These are phyloP conservation scores for Sebastes steindachneri DNA, from an alignment of 2,797 vertebrate species.

Conservation along the genomic window DNA sequence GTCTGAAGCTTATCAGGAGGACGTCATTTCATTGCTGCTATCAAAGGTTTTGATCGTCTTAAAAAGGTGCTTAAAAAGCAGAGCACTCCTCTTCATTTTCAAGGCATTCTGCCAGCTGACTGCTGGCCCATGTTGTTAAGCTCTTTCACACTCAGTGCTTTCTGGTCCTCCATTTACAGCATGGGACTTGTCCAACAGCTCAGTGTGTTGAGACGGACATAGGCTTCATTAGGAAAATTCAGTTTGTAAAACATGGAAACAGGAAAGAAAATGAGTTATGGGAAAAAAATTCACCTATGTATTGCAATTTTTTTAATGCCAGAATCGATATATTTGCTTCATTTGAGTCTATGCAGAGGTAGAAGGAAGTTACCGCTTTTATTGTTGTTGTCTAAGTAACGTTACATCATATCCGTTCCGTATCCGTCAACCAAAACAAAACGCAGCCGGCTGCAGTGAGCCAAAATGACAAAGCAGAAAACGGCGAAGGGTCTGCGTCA, in stretches of 20 bases:
- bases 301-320: no score
- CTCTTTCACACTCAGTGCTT: constrained; percentile 1
- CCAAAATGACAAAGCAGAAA: no score
- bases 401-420: no score
- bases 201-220: neutral
- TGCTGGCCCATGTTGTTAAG: neutral
- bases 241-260: neutral
- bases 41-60: constrained; percentile 3
- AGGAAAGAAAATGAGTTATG: neutral
- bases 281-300: no score
- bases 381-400: no score
- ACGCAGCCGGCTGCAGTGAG: no score
- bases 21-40: neutral
- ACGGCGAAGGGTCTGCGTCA: no score
- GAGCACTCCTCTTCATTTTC: neutral
- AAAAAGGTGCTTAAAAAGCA: neutral
- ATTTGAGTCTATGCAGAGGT: no score
- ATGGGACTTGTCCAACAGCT: neutral
- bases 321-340: no score
- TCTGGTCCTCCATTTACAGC: constrained; percentile 18
- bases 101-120: constrained; percentile 25
- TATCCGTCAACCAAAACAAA: no score
- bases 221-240: neutral
- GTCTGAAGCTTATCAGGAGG: neutral
- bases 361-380: no score